These are phyloP conservation scores for Agrotis puta DNA, from an alignment of 2,888 invertebrate genomes.

Conservation along the genomic window DNA sequence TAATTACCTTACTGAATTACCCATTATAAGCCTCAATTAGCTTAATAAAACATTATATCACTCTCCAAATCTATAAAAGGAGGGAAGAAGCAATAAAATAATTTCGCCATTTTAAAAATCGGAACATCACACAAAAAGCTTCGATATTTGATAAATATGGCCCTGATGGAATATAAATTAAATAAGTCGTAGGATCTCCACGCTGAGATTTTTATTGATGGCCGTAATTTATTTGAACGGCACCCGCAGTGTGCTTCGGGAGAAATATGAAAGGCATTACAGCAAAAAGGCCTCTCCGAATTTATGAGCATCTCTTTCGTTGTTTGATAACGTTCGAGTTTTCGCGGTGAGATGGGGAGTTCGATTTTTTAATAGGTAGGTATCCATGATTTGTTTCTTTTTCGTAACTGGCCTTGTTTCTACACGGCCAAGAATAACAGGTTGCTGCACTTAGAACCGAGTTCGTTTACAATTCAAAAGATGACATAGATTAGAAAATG, in stretches of 20 bases:
- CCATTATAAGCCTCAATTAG: slow-evolving; percentile 26
- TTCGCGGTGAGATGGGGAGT: slow-evolving; percentile 67
- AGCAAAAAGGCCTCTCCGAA: slow-evolving; percentile 89
- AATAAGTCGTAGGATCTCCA: slow-evolving; percentile 89
- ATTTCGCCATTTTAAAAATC: slow-evolving; percentile 66
- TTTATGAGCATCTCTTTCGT: slow-evolving; percentile 88
- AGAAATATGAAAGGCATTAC: slow-evolving; percentile 91
- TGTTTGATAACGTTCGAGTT: slow-evolving; percentile 82
- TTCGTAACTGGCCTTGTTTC: background rate
- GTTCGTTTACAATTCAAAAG: too few species aligned
- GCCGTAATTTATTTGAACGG: slow-evolving; percentile 90
- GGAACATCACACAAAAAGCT: slow-evolving; percentile 73
- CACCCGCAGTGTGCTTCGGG: slow-evolving; percentile 88
- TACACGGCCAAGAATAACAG: too few species aligned
- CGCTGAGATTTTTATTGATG: slow-evolving; percentile 90
- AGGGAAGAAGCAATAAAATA: slow-evolving; percentile 59
- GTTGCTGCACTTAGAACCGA: too few species aligned
- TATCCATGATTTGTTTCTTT: slow-evolving; percentile 5
- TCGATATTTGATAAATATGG: slow-evolving; percentile 88
- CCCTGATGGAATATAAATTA: slow-evolving; percentile 90
- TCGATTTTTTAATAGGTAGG: slow-evolving; percentile 49
- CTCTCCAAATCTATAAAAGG: slow-evolving; percentile 10
- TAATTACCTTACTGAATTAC: slow-evolving; percentile 29
- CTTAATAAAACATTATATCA: slow-evolving; percentile 24
- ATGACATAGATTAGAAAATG: too few species aligned